Evolutionary conservation across 2,113 vertebrate genomes (phyloP), one percentile per base, ranked within the genome.

Genomic region (Tamias sibiricus): DNA sequence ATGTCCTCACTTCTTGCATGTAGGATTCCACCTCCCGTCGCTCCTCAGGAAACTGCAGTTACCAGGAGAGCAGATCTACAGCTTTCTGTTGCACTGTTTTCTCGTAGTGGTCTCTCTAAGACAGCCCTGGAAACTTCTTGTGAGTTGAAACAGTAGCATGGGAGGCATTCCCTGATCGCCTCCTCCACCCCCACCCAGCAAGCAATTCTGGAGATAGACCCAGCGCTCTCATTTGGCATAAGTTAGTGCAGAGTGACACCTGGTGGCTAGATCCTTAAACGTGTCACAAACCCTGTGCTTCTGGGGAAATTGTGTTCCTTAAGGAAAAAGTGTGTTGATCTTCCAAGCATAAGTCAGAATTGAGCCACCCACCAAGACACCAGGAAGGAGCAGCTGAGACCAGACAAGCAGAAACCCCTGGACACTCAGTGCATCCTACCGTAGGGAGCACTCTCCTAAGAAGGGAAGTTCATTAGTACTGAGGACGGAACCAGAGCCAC

Each of bases 161-260:
- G 16, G 8, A 12, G n/a, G 3, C 10, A 64, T 49, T 81, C 44
- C 83, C 52, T 22, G 3, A 26, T 32, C 19, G 10, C 37, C 6
- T 47, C 16, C 72, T 44, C 35, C 2, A 28, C 26, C 28, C 14
- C 28, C 14, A 26, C 22, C 57, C 22, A 24, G 26, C 24, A 30
- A 94, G 24, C 49, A 24, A 74, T 79, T 49, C 37, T 87, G 69
- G 12, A 32, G 92, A 90, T 42, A 30, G 32, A 6, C 20, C 44
- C 11, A 17, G 22, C 1, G 28, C 24, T 71, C 10, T 64, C 6
- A 7, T 47, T 79, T 84, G 86, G 32, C 87, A 97, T 87, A 95
- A 20, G 49, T 96, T 98, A 90, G 98, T 91, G 94, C 95, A 35
- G 80, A 97, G 93, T 97, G 98, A 98, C 98, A 98, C 97, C 98